Evolutionary conservation across 2,797 vertebrate genomes (phyloP), one percentile per base, ranked within the genome.

Genomic region (Macroramphosus scolopax): DNA sequence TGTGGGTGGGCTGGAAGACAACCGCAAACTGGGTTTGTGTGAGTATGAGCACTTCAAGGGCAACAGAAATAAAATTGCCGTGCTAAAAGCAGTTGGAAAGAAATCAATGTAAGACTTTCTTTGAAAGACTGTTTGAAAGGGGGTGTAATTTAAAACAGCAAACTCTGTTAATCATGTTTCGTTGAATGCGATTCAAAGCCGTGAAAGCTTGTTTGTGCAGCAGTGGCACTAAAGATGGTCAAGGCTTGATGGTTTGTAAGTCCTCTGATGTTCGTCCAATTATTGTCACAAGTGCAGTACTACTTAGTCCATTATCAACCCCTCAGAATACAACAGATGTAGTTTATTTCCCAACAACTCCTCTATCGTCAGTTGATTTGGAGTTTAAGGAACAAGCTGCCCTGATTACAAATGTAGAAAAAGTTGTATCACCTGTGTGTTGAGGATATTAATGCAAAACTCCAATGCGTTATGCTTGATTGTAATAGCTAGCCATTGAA

Each of bases 21-120:
- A 65, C 46, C 33, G 43, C 56, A 58, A 48, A 53, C 36, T 65
- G 33, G 34, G 62, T 68, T 6, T 63, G 56, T 63, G 67, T 56
- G 57, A 22, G 6, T 62, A 58, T 51, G 43, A 69, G 34, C 60
- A 59, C 53, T 41, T 68, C 46, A 40, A 63, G 53, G 53, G 56
- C n/a, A 62, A 44, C 37, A 46, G 26, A 35, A 67, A 65, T 55
- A 66, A 51, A 71, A 68, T 63, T 39, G 50, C 25, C 13, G 5
- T 37, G 15, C 17, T 68, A 35, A 63, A 67, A 66, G 50, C 10
- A 12, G 11, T 32, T 43, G 8, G 25, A 53, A 44, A 58, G 25
- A 57, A 44, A 57, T 57, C 24, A 26, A 40, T 36, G 44, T 16
- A 16, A 52, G 26, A 29, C 34, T 6, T 25, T 10, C 8, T 5